phyloP scores from a whole-genome alignment of 2,888 invertebrate species.

The Baccha elongata region DNA sequence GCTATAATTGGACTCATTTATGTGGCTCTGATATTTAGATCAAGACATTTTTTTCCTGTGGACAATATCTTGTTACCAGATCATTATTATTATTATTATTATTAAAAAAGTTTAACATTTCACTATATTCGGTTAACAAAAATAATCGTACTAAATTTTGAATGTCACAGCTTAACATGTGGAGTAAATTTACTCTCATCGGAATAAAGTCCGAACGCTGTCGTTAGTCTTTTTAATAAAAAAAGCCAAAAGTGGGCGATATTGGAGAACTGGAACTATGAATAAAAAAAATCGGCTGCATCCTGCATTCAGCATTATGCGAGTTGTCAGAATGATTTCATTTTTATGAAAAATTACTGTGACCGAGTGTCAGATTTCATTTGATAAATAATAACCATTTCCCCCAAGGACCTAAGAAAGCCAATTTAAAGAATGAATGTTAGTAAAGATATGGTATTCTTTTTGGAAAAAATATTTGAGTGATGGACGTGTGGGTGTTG shows the following conservation, averaged over 20 bases:
- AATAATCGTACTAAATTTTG: too few relatives aligned
- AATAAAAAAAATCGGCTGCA: constrained; percentile 46
- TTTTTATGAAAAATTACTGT: constrained; percentile 73
- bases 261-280: constrained; percentile 37
- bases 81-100: too few relatives aligned
- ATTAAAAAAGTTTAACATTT: too few relatives aligned
- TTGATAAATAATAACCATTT: constrained; percentile 74
- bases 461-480: constrained; percentile 39
- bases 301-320: constrained; percentile 73
- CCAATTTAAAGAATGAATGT: constrained; percentile 15
- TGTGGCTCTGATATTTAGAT: too few relatives aligned
- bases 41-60: too few relatives aligned
- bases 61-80: too few relatives aligned
- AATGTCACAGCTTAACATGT: too few relatives aligned
- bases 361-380: constrained; percentile 73
- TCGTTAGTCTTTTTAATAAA: constrained; percentile 13
- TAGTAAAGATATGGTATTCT: neutral
- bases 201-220: too few relatives aligned
- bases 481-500: constrained; percentile 64
- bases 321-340: constrained; percentile 73
- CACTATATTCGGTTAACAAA: too few relatives aligned
- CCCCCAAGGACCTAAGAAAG: constrained; percentile 40
- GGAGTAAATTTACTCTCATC: too few relatives aligned
- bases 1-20: too few relatives aligned
- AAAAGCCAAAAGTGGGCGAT: constrained; percentile 46